Base-by-base conservation (phyloP, 2,797 vertebrate genomes). In the Danio tinwini region DNA sequence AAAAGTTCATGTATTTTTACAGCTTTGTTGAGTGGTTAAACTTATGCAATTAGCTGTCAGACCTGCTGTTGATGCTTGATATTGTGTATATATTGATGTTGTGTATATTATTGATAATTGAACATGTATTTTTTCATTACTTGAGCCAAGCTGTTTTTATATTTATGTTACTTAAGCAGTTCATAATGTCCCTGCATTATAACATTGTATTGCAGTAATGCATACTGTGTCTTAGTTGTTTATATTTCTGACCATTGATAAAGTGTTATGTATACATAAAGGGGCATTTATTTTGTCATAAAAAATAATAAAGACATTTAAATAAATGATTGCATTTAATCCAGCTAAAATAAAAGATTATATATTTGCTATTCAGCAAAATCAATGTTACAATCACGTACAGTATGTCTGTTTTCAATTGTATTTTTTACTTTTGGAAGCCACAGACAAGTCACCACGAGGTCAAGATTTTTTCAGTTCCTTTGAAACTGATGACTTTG, bases 391-490 rank as follows among this genome's bases (percentile, higher is more conserved):
- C 49, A 40, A 40, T 11, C 29, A 53, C n/a, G 5, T 1, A 10
- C 29, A 29, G 29, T 3, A 6, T 50, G 4, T 16, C 4, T 55
- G 29, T 55, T 14, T 56, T 17, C 39, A 50, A 45, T 45, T 61
- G 42, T 65, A n/a, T 40, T 11, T 10, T 37, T 1, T 12, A 52
- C 14, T 10, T 49, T 7, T 68, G 5, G 10, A 16, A 68, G n/a
- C 50, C 58, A 17, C 21, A 70, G 16, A 17, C 16, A 42, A 49
- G 63, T 68, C 70, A 68, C 8, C 11, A 39, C 1, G n/a, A 55
- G 70, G 70, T 78, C 53, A 78, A 47, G 12, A 29, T 45, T 68
- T 52, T 52, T 64, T 52, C 21, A 72, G 17, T 77, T 82, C 55
- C 55, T 74, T 50, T n/a, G 0, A 19, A 69, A 16, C 8, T 0